Base-by-base conservation (phyloP, 2,888 invertebrate genomes). In the Epinotia brunnichana region DNA sequence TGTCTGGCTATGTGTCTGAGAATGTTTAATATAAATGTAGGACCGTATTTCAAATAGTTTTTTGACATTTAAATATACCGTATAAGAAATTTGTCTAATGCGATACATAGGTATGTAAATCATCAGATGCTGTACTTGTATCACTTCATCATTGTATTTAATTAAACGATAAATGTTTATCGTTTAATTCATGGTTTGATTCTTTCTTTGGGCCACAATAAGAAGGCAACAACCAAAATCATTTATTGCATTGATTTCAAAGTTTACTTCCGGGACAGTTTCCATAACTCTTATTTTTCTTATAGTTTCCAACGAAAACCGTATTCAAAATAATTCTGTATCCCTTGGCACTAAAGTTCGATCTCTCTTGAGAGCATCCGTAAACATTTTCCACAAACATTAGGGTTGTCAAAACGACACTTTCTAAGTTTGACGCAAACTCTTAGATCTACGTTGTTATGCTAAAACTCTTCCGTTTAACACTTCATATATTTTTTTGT, bases 331-430 rank as follows among this genome's bases (percentile, higher is more conserved):
- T 1, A 17, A 13, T 13, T 44, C 51, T 41, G 41, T 44, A 61
- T 15, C 11, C 13, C 13, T 24, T 41, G 2, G 13, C 0, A 2
- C 2, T 44, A 39, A 17, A 44, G 61, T 24, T 17, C 24, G 0
- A 41, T 62, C 19, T 61, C 29, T 29, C 3, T 39, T 53, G 39
- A 41, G 10, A 3, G 3, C 9, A 5, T 2, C 59, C 13, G 61
- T 69, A 69, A 69, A 44, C 60, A 60, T 63, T 64, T 53, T 15
- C 39, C n/a, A 51, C 17, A 24, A 69, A 69, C 60, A 60, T 69
- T 61, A 69, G 41, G 69, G 69, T 61, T 69, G 69, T 62, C 69
- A 61, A 62, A 69, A 69, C 41, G 61, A 69, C 44, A 54, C 61
- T 69, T 69, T 69, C n/a, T 54, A 61, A 69, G 54, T 69, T 69